Percentiles rank a stretch among this genome's conserved stretches.
phyloP scores from a whole-genome alignment of 2,113 vertebrate genomes.

The Chaetops frenatus region DNA sequence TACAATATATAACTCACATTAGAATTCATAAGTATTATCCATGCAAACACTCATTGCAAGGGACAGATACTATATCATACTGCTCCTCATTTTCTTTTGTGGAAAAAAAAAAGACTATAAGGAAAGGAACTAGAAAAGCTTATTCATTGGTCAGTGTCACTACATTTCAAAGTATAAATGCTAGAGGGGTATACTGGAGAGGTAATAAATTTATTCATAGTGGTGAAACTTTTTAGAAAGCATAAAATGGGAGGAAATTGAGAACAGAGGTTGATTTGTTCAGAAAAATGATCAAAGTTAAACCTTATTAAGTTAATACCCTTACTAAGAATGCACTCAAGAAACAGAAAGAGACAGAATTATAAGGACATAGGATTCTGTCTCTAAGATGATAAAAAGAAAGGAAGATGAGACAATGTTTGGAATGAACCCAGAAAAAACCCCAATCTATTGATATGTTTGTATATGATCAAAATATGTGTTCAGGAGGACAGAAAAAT shows the following conservation, averaged over 20 bases:
- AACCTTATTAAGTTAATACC: conserved; percentile 28
- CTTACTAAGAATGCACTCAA: neutral
- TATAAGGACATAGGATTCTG: neutral
- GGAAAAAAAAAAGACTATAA: neutral
- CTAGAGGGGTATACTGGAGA: neutral
- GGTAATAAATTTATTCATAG: conserved; percentile 12
- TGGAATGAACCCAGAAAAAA: neutral
- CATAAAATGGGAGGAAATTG: conserved; percentile 8
- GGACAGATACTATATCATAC: neutral
- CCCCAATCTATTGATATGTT: neutral
- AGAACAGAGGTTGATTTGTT: neutral
- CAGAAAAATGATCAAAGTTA: conserved; percentile 37
- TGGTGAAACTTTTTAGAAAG: neutral
- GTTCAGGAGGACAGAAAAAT: neutral
- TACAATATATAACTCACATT: neutral
- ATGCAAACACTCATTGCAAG: neutral
- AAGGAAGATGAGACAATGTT: neutral
- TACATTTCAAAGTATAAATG: neutral
- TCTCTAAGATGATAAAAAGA: neutral
- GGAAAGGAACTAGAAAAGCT: neutral
- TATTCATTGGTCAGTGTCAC: neutral
- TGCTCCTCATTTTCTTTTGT: neutral
- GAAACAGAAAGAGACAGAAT: neutral
- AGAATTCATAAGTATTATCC: conserved; percentile 5
- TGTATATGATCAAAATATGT: neutral